Evolutionary conservation across 2,113 vertebrate species (phyloP).

Genomic region (Smithornis capensis): DNA sequence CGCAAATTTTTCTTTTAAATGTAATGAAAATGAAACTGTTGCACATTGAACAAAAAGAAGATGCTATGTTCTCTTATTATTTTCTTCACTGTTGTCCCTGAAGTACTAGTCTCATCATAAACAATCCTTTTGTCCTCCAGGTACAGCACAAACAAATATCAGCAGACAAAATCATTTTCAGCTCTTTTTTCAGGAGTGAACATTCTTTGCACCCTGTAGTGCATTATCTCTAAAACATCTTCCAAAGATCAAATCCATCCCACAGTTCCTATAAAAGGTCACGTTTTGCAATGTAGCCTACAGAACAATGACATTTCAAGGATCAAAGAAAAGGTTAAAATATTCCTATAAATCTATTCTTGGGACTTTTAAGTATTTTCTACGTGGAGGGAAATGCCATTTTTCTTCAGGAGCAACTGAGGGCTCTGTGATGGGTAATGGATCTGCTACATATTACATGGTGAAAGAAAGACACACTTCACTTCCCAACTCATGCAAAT

Average conservation of each 20-base stretch:
- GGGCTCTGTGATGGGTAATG: slow-evolving; percentile 40
- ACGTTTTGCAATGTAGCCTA: slow-evolving; percentile 75
- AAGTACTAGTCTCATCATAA: not conserved
- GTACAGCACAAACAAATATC: not conserved
- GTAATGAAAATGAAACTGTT: not conserved
- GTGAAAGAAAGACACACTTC: slow-evolving; percentile 39
- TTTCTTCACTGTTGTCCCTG: not conserved
- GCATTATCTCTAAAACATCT: slow-evolving; percentile 70
- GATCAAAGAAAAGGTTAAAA: slow-evolving; percentile 88
- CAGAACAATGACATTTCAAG: slow-evolving; percentile 86
- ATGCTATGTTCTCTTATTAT: not conserved
- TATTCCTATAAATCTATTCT: slow-evolving; percentile 86
- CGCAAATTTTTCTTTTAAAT: slow-evolving; percentile 15
- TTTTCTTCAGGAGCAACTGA: slow-evolving; percentile 61
- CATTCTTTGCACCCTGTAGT: slow-evolving; percentile 52
- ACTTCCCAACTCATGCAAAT: slow-evolving; percentile 11
- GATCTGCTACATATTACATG: slow-evolving; percentile 15
- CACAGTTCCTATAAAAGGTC: slow-evolving; percentile 76
- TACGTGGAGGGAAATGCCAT: slow-evolving; percentile 72
- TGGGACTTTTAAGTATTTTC: slow-evolving; percentile 78
- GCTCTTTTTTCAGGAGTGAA: slow-evolving; percentile 30
- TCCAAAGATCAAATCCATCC: slow-evolving; percentile 71
- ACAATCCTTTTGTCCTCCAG: not conserved
- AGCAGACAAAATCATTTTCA: slow-evolving; percentile 24
- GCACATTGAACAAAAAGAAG: not conserved